Evolutionary conservation across 2,888 invertebrate genomes (phyloP), one percentile per base, ranked within the genome.

Genomic region (Pachliopta kotzebuea): DNA sequence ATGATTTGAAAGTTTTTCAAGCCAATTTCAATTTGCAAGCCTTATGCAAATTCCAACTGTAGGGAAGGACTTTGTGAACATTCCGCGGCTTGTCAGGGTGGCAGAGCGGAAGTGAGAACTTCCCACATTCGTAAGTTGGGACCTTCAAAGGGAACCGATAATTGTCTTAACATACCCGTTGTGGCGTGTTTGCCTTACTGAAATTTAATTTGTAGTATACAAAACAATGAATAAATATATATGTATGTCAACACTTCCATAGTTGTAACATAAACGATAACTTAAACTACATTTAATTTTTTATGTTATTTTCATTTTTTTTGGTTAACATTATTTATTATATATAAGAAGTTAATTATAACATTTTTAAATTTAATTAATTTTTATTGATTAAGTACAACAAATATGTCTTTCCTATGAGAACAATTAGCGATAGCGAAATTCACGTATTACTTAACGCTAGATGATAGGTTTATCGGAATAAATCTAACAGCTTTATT

Each of bases 1-100:
- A 18, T n/a, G 45, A 45, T 23, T 52, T 23, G 21, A 23, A 52
- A 52, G 52, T 52, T 52, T 52, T 52, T 52, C 23, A 21, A 21
- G 23, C 20, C 52, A 52, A 52, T 52, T 52, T 52, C 20, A 52
- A 52, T 52, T 21, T 52, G 52, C 21, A 14, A 23, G 11, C 52
- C 52, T 21, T 52, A 52, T 23, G 52, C 23, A 52, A 23, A 20
- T 52, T 52, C 52, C 52, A 14, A 52, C 52, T 52, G 52, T 23
- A 21, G 23, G 23, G 20, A 52, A 14, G 23, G 52, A 52, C 52
- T 20, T 52, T 14, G 52, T 14, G 23, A 20, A 52, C 52, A 52
- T 52, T 52, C 23, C 23, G 52, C 52, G 23, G 23, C 9, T 23
- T 11, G 52, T 52, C 23, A n/a, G n/a, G n/a, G 49, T 49, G 49